phyloP scores from a whole-genome alignment of 2,888 invertebrate genomes.

The Ornithoptera priamus region DNA sequence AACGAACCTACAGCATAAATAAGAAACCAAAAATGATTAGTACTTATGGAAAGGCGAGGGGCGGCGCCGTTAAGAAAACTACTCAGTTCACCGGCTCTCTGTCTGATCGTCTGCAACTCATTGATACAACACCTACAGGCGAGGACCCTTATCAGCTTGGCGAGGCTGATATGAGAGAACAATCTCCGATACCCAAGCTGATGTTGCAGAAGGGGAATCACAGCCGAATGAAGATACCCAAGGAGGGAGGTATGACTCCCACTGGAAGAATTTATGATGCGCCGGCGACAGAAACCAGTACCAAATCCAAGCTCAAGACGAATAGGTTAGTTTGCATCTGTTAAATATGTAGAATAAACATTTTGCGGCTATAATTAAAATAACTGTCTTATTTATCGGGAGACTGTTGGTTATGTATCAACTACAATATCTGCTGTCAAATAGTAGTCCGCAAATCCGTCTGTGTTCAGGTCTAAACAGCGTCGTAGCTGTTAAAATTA shows the following conservation, averaged over 20 bases:
- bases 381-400: no score
- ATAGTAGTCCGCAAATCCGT: no score
- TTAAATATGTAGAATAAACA: neutral
- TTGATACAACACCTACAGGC: slow-evolving; percentile 70
- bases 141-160: slow-evolving; percentile 72
- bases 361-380: no score
- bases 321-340: slow-evolving; percentile 30
- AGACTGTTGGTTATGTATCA: no score
- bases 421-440: no score
- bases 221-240: slow-evolving; percentile 54
- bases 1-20: slow-evolving; percentile 50
- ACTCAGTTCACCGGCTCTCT: slow-evolving; percentile 61
- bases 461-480: no score
- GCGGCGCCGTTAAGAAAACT: slow-evolving; percentile 40
- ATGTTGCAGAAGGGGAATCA: slow-evolving; percentile 68
- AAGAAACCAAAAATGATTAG: slow-evolving; percentile 66
- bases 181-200: slow-evolving; percentile 72
- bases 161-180: slow-evolving; percentile 71
- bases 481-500: no score
- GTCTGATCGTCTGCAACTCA: slow-evolving; percentile 63
- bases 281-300: slow-evolving; percentile 41
- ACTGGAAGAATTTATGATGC: slow-evolving; percentile 55
- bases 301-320: slow-evolving; percentile 23
- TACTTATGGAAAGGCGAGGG: slow-evolving; percentile 58
- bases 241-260: slow-evolving; percentile 41